Evolutionary conservation across 1,140 invertebrate species (phyloP), one percentile per base, ranked within the genome.

Genomic region (Geopemphigus sp.): DNA sequence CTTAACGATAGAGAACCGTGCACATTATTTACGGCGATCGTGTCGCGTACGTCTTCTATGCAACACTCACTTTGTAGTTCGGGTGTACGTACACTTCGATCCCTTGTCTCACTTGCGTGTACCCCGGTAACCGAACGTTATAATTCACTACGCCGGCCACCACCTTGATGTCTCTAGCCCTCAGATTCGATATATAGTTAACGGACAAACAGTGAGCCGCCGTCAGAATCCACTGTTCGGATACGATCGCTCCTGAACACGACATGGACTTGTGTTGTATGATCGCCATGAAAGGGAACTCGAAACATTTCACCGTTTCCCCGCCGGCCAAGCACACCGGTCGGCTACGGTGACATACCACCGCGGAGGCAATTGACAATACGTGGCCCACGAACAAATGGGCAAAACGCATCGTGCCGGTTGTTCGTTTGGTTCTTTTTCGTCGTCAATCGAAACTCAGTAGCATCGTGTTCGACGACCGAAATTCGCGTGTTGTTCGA

Each of bases 71-170:
- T 50, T 22, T 24, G 10, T 68, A 68, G 22, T 68, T 47, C 17
- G 82, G 82, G 50, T 83, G 82, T 29, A 82, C 73, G 32, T 81
- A 64, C 19, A 83, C 81, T n/a, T 56, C 45, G n/a, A 64, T 64
- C 4, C 82, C 82, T 4, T 72, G 53, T 54, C 82, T 56, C 22
- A 80, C 17, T 78, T 83, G 82, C 15, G 70, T 57, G 15, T 50
- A 14, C 15, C 56, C 15, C 3, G 29, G 17, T 15, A 26, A 45
- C 14, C 81, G 54, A 32, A 53, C 64, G 32, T 39, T 39, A 64
- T 82, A 81, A 57, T 83, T 82, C n/a, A 50, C 47, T 14, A 50
- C 1, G 47, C 47, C 47, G 14, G 47, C 47, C 14, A 50, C 1
- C 11, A 50, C 11, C 12, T 50, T 50, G 3, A 81, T 32, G 17